Conservation (phyloP, 2,797 vertebrate species). For the Hipposideros larvatus region DNA sequence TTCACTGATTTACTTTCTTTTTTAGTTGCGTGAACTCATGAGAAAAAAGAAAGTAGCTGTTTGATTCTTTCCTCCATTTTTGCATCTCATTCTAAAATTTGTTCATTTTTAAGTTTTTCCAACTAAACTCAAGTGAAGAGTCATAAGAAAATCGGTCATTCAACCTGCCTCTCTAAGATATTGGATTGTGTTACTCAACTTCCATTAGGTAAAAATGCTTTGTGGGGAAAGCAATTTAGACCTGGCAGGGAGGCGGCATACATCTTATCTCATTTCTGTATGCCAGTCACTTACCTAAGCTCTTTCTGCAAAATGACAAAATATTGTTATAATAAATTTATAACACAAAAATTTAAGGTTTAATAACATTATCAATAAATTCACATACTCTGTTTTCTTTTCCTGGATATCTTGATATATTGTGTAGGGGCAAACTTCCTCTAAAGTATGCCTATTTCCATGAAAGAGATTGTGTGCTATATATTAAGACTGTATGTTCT, state of each 20-base stretch:
- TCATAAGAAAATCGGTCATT: not conserved
- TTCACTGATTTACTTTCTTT: not conserved
- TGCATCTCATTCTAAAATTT: not conserved
- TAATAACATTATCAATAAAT: not conserved
- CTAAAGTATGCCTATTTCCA: not conserved
- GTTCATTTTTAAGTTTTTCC: slow-evolving; percentile 37
- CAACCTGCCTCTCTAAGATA: not conserved
- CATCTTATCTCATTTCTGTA: not conserved
- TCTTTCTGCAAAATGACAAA: not conserved
- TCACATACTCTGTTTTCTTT: not conserved
- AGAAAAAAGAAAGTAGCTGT: not conserved
- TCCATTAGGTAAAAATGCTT: not conserved
- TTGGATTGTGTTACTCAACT: not conserved
- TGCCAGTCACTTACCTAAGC: not conserved
- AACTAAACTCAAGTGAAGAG: not conserved
- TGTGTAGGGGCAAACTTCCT: not conserved
- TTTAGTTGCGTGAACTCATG: not conserved
- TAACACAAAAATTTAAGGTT: not conserved
- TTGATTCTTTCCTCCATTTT: not conserved
- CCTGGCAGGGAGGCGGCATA: not conserved
- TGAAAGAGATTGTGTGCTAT: not conserved
- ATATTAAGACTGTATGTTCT: not conserved
- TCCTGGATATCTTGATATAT: not conserved
- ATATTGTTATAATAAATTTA: not conserved
- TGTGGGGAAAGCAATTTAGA: not conserved